A percentile compares a stretch with the other conserved stretches of the same genome.
Conservation (phyloP, 2,113 vertebrate genomes). For the Alethe castanea region DNA sequence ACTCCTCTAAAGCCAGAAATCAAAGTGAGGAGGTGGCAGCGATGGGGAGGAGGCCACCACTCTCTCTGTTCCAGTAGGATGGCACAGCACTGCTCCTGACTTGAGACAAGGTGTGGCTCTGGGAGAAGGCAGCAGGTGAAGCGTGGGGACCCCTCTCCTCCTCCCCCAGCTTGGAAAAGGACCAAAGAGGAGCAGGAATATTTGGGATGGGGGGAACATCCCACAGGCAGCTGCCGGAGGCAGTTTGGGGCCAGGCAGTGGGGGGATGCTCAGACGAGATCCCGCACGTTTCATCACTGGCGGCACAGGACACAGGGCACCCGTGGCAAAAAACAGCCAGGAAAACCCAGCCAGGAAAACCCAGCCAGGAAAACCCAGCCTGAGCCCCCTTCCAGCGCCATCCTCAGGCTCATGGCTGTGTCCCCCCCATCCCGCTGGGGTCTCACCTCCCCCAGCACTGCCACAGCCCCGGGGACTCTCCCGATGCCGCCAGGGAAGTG, state of each 20-base stretch:
- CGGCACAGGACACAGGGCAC: not conserved
- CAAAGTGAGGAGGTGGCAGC: not conserved
- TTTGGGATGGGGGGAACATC: accelerated
- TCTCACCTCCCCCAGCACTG: accelerated
- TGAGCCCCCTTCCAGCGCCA: not conserved
- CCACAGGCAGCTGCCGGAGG: not conserved
- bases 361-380: not conserved
- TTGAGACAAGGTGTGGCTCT: not conserved
- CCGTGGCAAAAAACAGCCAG: not conserved
- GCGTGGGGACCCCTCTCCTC: not conserved
- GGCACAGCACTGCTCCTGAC: accelerated
- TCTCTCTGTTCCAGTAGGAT: accelerated
- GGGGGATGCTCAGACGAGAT: not conserved
- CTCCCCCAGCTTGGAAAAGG: not conserved
- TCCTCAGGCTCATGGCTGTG: accelerated
- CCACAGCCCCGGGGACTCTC: not conserved
- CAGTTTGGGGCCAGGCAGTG: not conserved
- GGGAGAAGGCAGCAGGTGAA: not conserved
- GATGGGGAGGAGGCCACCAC: accelerated
- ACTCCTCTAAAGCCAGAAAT: not conserved
- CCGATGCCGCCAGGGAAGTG: not conserved
- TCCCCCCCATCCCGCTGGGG: not conserved
- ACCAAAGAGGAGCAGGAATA: not conserved
- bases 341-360: not conserved
- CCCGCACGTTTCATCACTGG: accelerated